A percentile compares a stretch with the other conserved stretches of the same genome.
Evolutionary conservation across 2,888 invertebrate genomes (phyloP).

Genomic region (Punctoribates punctum): DNA sequence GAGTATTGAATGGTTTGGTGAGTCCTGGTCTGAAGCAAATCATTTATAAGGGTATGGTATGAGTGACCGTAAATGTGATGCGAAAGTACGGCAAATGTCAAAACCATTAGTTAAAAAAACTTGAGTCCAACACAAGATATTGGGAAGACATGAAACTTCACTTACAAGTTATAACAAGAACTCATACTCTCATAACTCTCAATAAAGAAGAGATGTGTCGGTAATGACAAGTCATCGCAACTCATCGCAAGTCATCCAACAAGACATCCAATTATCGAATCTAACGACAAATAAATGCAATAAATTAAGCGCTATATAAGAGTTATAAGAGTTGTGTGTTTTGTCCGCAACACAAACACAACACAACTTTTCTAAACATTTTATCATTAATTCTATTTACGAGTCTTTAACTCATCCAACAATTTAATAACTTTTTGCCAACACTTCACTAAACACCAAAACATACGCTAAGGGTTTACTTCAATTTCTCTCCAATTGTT

Average conservation of each 20-base stretch:
- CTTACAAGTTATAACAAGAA: constrained; percentile 27
- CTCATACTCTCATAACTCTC: constrained; percentile 1
- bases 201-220: not conserved
- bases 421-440: no score
- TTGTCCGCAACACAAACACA: not conserved
- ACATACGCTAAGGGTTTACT: no score
- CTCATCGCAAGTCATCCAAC: constrained; percentile 16
- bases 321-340: not conserved
- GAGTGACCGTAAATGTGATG: not conserved
- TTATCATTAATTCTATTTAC: no score
- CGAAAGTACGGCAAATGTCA: not conserved
- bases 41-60: not conserved
- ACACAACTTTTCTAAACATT: not conserved
- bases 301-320: not conserved
- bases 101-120: constrained; percentile 21
- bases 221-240: constrained; percentile 13
- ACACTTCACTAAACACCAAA: no score
- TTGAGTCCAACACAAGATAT: not conserved
- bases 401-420: no score
- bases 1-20: no score
- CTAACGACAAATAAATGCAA: constrained; percentile 19
- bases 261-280: constrained; percentile 18
- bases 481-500: no score
- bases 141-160: constrained; percentile 20
- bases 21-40: no score